Conservation (phyloP, 2,113 vertebrate genomes). For the Callospermophilus lateralis region DNA sequence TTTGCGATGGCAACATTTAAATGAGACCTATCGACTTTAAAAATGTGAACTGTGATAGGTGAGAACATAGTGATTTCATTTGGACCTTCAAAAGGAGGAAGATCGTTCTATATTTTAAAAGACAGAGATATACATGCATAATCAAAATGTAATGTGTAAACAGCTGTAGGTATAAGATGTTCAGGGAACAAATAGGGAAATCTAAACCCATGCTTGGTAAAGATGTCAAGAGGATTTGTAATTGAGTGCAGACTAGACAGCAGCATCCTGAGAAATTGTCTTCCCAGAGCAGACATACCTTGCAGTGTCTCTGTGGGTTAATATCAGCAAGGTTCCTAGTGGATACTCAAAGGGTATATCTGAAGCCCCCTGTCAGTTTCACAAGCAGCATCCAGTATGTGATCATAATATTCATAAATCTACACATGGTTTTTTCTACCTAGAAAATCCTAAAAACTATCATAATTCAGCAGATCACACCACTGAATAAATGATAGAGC, state of each 20-base stretch:
- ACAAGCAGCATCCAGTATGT: not conserved
- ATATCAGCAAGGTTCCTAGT: not conserved
- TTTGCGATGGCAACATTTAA: not conserved
- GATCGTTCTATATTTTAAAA: not conserved
- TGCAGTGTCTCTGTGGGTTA: not conserved
- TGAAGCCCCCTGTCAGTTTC: not conserved
- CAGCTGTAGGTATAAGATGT: not conserved
- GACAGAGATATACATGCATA: not conserved
- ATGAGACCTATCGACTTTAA: not conserved
- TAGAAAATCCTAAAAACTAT: not conserved
- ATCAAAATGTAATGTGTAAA: conserved; percentile 18
- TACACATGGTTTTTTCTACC: not conserved
- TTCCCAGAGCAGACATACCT: not conserved
- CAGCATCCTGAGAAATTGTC: not conserved
- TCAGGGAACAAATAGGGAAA: not conserved
- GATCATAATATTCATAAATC: not conserved
- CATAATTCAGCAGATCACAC: not conserved
- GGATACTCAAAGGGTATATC: too few relatives aligned
- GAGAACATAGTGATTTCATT: not conserved
- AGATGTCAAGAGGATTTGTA: not conserved
- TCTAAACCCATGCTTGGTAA: not conserved
- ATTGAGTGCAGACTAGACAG: not conserved
- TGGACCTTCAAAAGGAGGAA: not conserved
- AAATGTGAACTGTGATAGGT: not conserved
- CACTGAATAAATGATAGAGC: not conserved